These are phyloP conservation scores for Yponomeuta evonymella DNA, from an alignment of 2,888 invertebrate genomes.

Conservation along the genomic window DNA sequence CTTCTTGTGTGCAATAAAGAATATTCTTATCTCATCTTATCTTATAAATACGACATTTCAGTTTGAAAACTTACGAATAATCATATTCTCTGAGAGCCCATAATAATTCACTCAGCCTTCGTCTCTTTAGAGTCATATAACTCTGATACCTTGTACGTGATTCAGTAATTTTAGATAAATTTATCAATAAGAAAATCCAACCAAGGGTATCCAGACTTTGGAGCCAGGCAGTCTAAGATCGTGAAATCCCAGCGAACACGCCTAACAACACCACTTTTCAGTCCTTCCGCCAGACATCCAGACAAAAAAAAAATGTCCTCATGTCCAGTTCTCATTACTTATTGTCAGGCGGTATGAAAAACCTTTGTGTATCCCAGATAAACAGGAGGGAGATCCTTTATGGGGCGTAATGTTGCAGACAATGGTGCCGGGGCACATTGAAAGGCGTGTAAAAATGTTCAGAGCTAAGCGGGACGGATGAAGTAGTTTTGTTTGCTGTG, in stretches of 20 bases:
- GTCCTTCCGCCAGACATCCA: not conserved
- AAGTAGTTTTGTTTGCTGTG: constrained; percentile 47
- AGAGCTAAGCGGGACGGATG: constrained; percentile 48
- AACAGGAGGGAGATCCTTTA: constrained; percentile 30
- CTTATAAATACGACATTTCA: no score
- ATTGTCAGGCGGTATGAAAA: constrained; percentile 4
- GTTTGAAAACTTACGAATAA: not conserved
- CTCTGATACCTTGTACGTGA: no score
- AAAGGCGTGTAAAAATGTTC: constrained; percentile 51
- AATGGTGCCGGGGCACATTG: constrained; percentile 48
- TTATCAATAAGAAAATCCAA: no score
- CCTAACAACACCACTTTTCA: not conserved
- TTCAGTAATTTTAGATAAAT: no score
- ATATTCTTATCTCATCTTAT: no score
- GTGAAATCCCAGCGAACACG: not conserved
- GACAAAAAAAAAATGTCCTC: not conserved
- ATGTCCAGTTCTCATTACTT: constrained; percentile 6
- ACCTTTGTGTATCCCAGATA: constrained; percentile 27
- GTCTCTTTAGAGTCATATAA: no score
- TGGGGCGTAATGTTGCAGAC: constrained; percentile 46
- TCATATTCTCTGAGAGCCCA: not conserved
- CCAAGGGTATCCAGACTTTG: no score
- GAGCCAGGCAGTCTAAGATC: no score
- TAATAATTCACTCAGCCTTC: no score
- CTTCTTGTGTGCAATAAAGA: no score